Percentiles rank a stretch among this genome's conserved stretches.
These are phyloP conservation scores for Drosophila quadrilineata DNA, from an alignment of 1,140 invertebrate species.

Conservation along the genomic window DNA sequence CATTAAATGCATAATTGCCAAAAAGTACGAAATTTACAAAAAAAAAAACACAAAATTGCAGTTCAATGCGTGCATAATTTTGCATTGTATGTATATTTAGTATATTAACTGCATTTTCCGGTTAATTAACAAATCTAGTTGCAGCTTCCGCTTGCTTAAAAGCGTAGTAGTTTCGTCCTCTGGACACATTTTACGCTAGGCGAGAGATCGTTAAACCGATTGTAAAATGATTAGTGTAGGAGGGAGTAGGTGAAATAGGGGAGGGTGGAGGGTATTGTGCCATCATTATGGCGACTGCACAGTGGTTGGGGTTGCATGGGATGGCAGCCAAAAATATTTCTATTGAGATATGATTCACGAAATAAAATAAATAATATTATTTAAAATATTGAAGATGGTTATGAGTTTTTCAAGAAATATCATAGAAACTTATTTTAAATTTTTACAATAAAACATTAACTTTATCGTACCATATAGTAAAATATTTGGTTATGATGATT, in stretches of 20 bases:
- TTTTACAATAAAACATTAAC: no score
- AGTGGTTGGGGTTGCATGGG: no score
- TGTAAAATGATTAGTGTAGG: constrained; percentile 35
- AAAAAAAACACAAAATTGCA: not conserved
- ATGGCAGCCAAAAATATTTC: no score
- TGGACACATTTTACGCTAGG: constrained; percentile 12
- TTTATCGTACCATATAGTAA: no score
- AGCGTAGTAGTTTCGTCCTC: no score
- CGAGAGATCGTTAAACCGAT: constrained; percentile 30
- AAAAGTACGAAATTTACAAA: not conserved
- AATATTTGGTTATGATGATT: no score
- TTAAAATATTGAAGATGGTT: no score
- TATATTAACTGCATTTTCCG: constrained; percentile 59
- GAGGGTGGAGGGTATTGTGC: constrained; percentile 24
- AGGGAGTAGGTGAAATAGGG: not conserved
- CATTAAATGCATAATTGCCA: constrained; percentile 51
- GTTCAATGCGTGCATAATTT: not conserved
- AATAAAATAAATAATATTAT: no score
- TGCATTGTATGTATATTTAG: not conserved
- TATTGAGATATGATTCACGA: no score
- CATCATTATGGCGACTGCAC: constrained; percentile 33
- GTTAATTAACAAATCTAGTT: constrained; percentile 52
- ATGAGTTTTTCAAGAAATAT: no score
- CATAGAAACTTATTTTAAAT: no score
- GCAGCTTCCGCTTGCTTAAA: constrained; percentile 30